Conservation (phyloP, 35 echinoderm and acorn worm species). For the Lytechinus variegatus region DNA sequence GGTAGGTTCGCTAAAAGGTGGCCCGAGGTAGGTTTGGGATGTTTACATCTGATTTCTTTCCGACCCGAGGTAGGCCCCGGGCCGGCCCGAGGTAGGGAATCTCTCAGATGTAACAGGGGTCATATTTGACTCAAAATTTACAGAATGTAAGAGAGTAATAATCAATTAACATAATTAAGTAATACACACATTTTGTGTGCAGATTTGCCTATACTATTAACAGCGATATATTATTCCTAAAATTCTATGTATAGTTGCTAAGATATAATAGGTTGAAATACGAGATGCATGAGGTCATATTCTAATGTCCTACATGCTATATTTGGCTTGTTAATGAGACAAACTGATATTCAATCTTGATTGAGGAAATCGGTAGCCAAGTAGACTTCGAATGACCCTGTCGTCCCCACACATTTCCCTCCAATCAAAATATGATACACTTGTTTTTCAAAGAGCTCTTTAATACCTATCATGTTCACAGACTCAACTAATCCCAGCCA, state of each 20-base stretch:
- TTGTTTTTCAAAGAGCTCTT: background rate
- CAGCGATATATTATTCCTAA: too few relatives aligned
- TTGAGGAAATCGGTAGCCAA: background rate
- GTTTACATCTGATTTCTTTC: too few relatives aligned
- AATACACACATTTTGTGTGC: background rate
- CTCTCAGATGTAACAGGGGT: too few relatives aligned
- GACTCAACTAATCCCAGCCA: background rate
- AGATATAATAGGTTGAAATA: background rate
- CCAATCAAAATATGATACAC: constrained; percentile 1
- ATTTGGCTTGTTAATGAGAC: background rate
- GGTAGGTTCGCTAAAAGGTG: too few relatives aligned
- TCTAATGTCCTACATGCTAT: background rate
- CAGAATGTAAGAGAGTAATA: too few relatives aligned
- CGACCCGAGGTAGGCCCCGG: too few relatives aligned
- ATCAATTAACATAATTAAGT: background rate
- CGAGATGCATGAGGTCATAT: background rate
- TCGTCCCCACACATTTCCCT: background rate
- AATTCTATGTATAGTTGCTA: background rate
- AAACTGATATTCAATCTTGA: constrained; percentile 20
- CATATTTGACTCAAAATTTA: too few relatives aligned
- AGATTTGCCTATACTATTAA: too few relatives aligned
- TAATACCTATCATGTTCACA: background rate
- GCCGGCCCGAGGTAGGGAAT: too few relatives aligned
- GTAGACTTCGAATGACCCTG: background rate
- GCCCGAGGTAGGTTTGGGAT: too few relatives aligned